Percentiles rank a stretch among this genome's conserved stretches.
Conservation (phyloP, 2,113 vertebrate genomes). For the Perca flavescens region DNA sequence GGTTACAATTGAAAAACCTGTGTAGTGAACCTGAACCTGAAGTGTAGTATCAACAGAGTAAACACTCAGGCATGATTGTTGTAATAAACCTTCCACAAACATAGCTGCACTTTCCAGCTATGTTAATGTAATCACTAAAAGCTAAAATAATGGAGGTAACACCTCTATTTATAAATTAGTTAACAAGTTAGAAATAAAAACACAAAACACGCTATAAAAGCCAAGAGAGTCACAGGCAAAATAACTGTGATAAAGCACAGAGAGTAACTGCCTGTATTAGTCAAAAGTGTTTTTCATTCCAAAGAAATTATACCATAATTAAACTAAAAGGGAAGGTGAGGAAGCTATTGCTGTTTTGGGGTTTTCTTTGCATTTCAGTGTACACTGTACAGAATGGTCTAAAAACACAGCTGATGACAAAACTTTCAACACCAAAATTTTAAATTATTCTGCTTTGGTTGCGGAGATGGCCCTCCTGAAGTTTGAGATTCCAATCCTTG, state of each 20-base stretch:
- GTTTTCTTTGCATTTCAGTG: not conserved
- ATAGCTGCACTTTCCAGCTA: not conserved
- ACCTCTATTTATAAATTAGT: not conserved
- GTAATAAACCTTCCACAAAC: not conserved
- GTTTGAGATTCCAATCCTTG: too few species aligned
- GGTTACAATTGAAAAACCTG: not conserved
- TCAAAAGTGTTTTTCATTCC: not conserved
- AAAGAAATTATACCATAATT: not conserved
- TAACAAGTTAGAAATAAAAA: not conserved
- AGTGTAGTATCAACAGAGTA: not conserved
- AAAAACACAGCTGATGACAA: not conserved
- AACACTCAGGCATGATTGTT: not conserved
- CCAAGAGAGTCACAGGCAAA: not conserved
- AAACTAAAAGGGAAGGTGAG: not conserved
- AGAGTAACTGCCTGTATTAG: not conserved
- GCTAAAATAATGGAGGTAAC: conserved; percentile 12
- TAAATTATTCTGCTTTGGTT: not conserved
- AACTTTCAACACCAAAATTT: not conserved
- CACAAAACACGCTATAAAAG: not conserved
- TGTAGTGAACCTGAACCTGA: not conserved
- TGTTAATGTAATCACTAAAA: not conserved
- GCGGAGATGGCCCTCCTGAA: not conserved
- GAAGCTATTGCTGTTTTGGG: not conserved
- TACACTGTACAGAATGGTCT: not conserved
- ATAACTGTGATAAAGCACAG: not conserved